phyloP scores from a whole-genome alignment of 2,888 invertebrate genomes.

The Acleris holmiana region DNA sequence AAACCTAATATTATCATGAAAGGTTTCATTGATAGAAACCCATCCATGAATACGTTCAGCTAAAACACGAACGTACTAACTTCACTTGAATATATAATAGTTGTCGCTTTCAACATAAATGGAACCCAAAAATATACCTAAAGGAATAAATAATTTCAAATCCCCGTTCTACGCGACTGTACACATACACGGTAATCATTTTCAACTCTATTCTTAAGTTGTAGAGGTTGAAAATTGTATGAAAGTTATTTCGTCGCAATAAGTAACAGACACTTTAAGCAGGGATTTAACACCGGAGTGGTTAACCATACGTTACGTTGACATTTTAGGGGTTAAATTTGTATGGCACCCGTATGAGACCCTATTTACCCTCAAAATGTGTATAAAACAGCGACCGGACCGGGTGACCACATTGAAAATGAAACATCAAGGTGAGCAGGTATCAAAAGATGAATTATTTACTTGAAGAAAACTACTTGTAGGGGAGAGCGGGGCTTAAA shows the following conservation, averaged over 20 bases:
- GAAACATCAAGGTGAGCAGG: neutral
- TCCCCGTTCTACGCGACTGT: slow-evolving; percentile 28
- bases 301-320: slow-evolving; percentile 62
- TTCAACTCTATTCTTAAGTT: neutral
- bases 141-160: slow-evolving; percentile 34
- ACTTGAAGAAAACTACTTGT: too few relatives aligned
- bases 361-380: slow-evolving; percentile 30
- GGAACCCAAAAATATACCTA: slow-evolving; percentile 20
- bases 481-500: too few relatives aligned
- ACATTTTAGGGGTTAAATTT: slow-evolving; percentile 45
- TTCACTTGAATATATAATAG: slow-evolving; percentile 31
- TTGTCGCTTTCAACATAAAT: slow-evolving; percentile 22
- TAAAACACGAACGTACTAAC: slow-evolving; percentile 7
- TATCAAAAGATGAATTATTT: neutral
- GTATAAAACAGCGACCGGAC: slow-evolving; percentile 22
- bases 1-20: too few relatives aligned
- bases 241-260: slow-evolving; percentile 9
- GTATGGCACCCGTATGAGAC: slow-evolving; percentile 50
- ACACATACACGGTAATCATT: neutral
- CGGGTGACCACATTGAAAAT: slow-evolving; percentile 6
- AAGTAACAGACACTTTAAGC: slow-evolving; percentile 50
- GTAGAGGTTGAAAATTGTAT: slow-evolving; percentile 2
- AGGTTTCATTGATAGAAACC: too few relatives aligned
- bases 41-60: neutral
- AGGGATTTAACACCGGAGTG: slow-evolving; percentile 55